Base-by-base conservation (phyloP, 2,113 vertebrate genomes). In the Vicugna pacos region DNA sequence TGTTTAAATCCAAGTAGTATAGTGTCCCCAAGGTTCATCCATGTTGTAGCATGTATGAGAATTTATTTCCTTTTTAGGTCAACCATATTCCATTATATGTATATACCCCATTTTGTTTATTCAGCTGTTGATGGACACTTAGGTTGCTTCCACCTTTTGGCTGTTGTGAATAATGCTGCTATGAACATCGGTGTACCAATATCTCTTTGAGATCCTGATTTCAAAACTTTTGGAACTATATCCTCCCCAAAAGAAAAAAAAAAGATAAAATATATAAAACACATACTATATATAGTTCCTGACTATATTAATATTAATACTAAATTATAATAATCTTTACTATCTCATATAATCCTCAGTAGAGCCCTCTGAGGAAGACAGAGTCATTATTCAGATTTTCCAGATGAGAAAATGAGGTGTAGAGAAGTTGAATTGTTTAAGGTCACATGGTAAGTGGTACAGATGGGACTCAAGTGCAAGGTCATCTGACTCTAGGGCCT, bases 191-290 rank as follows among this genome's bases (percentile, higher is more conserved):
- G 2, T 35, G 22, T 56, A 24, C 32, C 54, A 52, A 79, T 35
- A 5, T 35, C 50, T 56, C 32, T 42, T 42, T 79, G 32, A 79
- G 76, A 54, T 11, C 13, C 50, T 54, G 76, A 79, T 79, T 79
- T 79, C 7, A 56, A 79, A n/a, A 54, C n/a, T 79, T 54, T 67
- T 54, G 76, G 19, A 77, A n/a, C n/a, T 77, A 6, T 24, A 6
- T 35, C n/a, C 50, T 50, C 46, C 19, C 11, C 1, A 54, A 79
- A 79, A 35, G 20, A 79, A 79, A 79, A 32, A 77, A 54, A 6
- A 54, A 30, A 30, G 58, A 75, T 86, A 92, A 96, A 84, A 67
- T 48, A 79, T 52, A 67, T 70, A 60, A 72, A 91, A 42, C 46
- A 62, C 19, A 19, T 77, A 64, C 54, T 93, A 12, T 65, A 24